Conservation (phyloP, 2,797 vertebrate species). For the Choloepus didactylus region DNA sequence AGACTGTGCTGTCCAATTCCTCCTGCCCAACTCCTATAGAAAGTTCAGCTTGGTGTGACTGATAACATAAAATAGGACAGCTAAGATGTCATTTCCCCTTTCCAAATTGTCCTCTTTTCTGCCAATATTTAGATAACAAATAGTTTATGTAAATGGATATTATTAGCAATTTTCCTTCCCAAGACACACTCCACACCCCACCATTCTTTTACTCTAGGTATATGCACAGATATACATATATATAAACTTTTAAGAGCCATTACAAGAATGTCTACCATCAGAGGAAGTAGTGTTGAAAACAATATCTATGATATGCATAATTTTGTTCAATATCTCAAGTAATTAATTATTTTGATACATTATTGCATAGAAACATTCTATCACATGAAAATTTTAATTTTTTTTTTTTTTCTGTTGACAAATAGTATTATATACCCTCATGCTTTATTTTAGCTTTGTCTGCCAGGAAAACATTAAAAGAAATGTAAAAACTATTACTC, state of each 20-base stretch:
- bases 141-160: background rate
- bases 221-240: background rate
- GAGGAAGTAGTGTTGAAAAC: background rate
- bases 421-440: background rate
- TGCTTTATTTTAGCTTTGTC: background rate
- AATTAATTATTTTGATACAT: background rate
- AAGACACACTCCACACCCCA: background rate
- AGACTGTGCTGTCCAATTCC: background rate
- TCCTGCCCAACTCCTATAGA: background rate
- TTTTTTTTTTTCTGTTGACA: background rate
- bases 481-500: background rate
- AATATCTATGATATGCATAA: background rate
- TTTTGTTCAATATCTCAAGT: background rate
- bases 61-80: background rate
- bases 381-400: background rate
- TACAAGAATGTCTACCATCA: background rate
- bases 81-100: background rate
- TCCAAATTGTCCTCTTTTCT: background rate
- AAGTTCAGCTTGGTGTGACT: background rate
- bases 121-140: background rate
- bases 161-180: background rate
- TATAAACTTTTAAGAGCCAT: background rate
- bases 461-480: background rate
- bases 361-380: background rate
- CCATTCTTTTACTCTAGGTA: background rate